Evolutionary conservation across 2,113 vertebrate species (phyloP), one percentile per base, ranked within the genome.

Genomic region (Colistium nudipinnis): DNA sequence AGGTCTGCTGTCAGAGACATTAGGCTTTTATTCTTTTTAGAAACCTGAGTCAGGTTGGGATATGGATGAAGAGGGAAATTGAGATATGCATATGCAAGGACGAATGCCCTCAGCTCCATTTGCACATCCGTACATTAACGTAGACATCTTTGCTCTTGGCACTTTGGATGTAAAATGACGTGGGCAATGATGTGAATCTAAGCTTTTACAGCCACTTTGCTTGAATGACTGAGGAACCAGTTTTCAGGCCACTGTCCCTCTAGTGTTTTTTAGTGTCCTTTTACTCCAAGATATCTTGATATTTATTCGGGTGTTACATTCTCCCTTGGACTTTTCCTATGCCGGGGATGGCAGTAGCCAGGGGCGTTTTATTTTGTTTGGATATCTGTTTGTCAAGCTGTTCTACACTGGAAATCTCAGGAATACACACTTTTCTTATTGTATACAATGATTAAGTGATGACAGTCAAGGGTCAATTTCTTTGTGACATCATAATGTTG

Each of bases 1-100:
- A 85, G 66, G 77, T 71, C 57, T 57, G 82, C 84, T 73, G 84
- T 81, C 81, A 80, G 74, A 47, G 51, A 51, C 66, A 44, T 49
- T 82, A 83, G 87, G 86, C 85, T 70, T 64, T 53, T 87, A 81
- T 85, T 47, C 10, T 81, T 90, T 89, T 88, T 81, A 85, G 86
- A 85, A 87, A 76, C 59, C 80, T 59, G 82, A 24, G 70, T 80
- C 78, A 69, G 76, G 76, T 84, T 85, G 62, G 69, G 63, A 78
- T 70, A 56, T 28, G 62, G 70, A 12, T 72, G 52, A 47, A 61
- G 48, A 71, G 76, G 71, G 84, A 51, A 70, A 83, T 87, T 52
- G 74, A 64, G 57, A 63, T 51, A 82, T 89, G 71, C 87, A 88
- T 80, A 84, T 85, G 84, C 48, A 81, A 84, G 45, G 69, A 61